Base-by-base conservation (phyloP, 2,113 vertebrate genomes). In the Ceyx margarethae region DNA sequence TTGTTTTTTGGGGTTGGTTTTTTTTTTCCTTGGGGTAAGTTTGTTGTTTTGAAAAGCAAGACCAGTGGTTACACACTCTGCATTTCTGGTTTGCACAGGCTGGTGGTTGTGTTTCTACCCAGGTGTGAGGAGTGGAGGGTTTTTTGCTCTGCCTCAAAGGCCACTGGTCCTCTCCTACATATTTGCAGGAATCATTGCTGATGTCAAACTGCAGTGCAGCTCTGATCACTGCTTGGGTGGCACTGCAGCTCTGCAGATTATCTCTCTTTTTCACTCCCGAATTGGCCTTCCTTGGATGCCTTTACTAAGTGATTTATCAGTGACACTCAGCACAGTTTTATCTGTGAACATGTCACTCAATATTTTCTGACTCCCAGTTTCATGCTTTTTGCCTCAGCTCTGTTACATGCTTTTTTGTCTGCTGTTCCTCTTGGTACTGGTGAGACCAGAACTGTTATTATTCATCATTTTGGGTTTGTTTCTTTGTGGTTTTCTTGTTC, bases 161-260 rank as follows among this genome's bases (percentile, higher is more conserved):
- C 5, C 0, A 0, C 35, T 19, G 21, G 42, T 20, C 12, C 33
- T 72, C 37, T 35, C 5, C 2, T 2, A 0, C 1, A 13, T 1
- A 6, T 68, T 16, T 48, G 21, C 9, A 1, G 61, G 35, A 81
- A 4, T 11, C 0, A 1, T 6, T 8, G 22, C 33, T 10, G 10
- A 25, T 50, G 62, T 68, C 29, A 14, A 22, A 56, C 1, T 2
- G 10, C 17, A 33, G 33, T 3, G 18, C n/a, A 61, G 19, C 12
- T 51, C 37, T 15, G 42, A 17, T 11, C 23, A 25, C 26, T 69
- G 26, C 40, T 16, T 46, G 65, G 66, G 56, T 64, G 61, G 57
- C 7, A 6, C 66, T 26, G 62, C 26, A 80, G 25, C 26, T 87
- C 58, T 26, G 31, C 42, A 67, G 28, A n/a, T 89, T 67, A 45